These are phyloP conservation scores for Spinus olivaceus DNA, from an alignment of 2,797 vertebrate species.

Conservation along the genomic window DNA sequence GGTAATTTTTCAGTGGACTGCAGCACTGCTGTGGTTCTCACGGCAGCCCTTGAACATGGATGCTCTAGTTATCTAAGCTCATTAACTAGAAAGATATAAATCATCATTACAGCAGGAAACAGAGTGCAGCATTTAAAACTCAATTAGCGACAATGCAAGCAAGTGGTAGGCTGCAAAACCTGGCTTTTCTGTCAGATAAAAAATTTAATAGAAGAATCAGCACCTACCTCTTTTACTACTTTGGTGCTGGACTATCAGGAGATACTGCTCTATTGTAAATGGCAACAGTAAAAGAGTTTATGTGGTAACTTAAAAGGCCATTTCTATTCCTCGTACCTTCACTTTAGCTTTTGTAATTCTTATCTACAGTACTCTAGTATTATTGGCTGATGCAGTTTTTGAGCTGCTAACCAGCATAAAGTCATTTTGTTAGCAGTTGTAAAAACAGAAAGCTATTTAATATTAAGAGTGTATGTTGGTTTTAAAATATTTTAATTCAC, in stretches of 20 bases:
- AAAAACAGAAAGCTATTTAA: not conserved
- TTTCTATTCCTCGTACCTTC: not conserved
- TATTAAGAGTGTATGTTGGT: not conserved
- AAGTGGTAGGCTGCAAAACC: not conserved
- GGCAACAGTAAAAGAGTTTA: not conserved
- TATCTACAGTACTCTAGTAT: not conserved
- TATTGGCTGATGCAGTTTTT: not conserved
- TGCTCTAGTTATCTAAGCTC: not conserved
- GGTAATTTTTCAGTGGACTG: not conserved
- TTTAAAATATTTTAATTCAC: not conserved
- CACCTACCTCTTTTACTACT: not conserved
- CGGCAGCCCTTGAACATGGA: not conserved
- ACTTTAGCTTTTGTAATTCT: not conserved
- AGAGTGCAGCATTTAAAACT: conserved; percentile 11
- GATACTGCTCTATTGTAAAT: not conserved
- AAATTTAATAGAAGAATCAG: not conserved
- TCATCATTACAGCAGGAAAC: conserved; percentile 23
- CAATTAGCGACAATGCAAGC: not conserved
- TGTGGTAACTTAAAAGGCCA: not conserved
- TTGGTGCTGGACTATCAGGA: not conserved
- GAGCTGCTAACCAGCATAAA: not conserved
- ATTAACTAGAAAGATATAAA: conserved; percentile 2
- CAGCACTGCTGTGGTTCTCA: not conserved
- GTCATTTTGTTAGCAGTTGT: not conserved
- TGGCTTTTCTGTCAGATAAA: not conserved